phyloP scores from a whole-genome alignment of 2,113 vertebrate genomes.

The Seriola rivoliana region DNA sequence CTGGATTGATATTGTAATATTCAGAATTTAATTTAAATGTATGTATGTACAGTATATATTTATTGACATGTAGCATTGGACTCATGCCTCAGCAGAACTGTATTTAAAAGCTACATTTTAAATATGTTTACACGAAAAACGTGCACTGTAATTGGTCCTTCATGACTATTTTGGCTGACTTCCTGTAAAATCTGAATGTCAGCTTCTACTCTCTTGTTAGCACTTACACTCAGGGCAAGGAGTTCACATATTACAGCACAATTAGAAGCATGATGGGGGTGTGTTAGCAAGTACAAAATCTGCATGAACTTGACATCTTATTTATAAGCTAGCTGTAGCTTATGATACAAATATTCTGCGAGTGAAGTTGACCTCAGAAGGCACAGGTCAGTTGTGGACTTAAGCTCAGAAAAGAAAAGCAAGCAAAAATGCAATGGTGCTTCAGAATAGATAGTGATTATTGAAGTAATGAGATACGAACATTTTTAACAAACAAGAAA shows the following conservation, averaged over 20 bases:
- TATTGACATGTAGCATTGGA: neutral
- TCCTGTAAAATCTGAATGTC: neutral
- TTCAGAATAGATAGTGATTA: neutral
- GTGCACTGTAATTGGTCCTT: neutral
- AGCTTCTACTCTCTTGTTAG: neutral
- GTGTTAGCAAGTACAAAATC: neutral
- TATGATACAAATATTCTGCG: neutral
- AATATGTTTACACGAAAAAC: slow-evolving; percentile 7
- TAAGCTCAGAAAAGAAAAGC: neutral
- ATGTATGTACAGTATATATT: neutral
- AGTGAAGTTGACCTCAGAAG: neutral
- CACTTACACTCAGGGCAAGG: neutral
- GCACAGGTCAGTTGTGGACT: neutral
- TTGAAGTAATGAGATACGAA: neutral
- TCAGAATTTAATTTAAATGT: neutral
- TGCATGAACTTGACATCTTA: neutral
- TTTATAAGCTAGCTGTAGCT: neutral
- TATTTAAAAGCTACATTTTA: neutral
- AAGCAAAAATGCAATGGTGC: neutral
- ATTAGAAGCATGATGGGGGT: neutral
- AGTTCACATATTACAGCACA: neutral
- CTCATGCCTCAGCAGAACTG: neutral
- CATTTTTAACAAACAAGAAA: neutral
- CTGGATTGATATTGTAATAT: neutral
- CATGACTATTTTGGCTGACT: slow-evolving; percentile 4